phyloP scores from a whole-genome alignment of 2,113 vertebrate species.

The Chaenocephalus aceratus region DNA sequence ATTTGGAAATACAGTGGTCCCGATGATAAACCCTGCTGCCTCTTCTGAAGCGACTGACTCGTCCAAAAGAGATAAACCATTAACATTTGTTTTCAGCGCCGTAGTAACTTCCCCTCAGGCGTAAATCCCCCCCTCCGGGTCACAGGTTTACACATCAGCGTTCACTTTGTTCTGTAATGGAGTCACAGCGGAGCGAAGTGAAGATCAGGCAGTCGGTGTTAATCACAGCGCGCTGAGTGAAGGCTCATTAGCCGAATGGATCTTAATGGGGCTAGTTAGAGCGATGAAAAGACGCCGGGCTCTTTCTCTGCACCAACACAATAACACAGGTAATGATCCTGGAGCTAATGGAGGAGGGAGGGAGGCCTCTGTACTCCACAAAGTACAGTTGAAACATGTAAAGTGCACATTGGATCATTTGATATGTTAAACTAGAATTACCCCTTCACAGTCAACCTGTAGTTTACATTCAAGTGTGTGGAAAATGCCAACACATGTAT shows the following conservation, averaged over 20 bases:
- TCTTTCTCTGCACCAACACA: slow-evolving; percentile 62
- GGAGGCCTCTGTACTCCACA: no score
- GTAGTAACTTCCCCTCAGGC: not conserved
- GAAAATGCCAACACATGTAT: no score
- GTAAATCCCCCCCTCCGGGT: not conserved
- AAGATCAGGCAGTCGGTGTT: slow-evolving; percentile 49
- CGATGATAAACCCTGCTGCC: not conserved
- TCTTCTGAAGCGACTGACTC: not conserved
- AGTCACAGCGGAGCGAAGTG: slow-evolving; percentile 42
- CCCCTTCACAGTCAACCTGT: no score
- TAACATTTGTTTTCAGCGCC: not conserved
- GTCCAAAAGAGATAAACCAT: not conserved
- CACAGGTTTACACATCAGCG: not conserved
- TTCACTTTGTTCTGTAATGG: slow-evolving; percentile 23
- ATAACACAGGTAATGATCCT: slow-evolving; percentile 74
- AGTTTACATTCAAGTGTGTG: no score
- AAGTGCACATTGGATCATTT: not conserved
- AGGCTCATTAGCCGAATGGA: slow-evolving; percentile 76
- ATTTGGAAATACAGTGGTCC: no score
- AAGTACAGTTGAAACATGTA: no score
- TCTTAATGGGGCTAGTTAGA: slow-evolving; percentile 78
- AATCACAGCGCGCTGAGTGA: slow-evolving; percentile 70
- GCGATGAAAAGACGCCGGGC: slow-evolving; percentile 72
- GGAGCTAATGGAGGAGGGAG: slow-evolving; percentile 36
- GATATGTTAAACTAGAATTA: not conserved